Evolutionary conservation across 2,797 vertebrate genomes (phyloP), one percentile per base, ranked within the genome.

Genomic region (Gila robusta): DNA sequence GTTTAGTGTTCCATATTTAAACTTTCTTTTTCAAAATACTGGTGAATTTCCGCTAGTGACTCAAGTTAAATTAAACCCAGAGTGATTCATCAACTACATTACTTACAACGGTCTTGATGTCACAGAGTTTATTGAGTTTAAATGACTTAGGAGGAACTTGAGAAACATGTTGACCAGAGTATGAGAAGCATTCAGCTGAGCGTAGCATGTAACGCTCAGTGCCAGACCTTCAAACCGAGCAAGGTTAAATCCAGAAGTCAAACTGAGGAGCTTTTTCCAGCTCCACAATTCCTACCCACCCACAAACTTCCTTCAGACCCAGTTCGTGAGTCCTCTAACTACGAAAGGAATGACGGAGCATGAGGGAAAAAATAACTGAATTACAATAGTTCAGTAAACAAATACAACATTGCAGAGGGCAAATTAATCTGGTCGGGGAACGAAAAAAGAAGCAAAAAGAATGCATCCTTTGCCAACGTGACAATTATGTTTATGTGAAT

Each of bases 241-340:
- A 54, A 86, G 49, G 85, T 74, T 82, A 54, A 86, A 82, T 69
- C 71, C 85, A 82, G 35, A 86, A 82, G 80, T 82, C 62, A 54
- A 69, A 82, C 79, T 44, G 91, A 91, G 92, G 91, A 93, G 92
- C 83, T 85, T 89, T 93, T 94, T 93, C 93, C 92, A 87, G 90
- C 91, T 89, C 89, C 90, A 91, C 89, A 94, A 94, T 94, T 95
- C 93, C 87, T 89, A 91, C 91, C 92, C 92, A 93, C 94, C 94
- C 94, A 92, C 93, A 90, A 90, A 91, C 91, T 91, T 94, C 91
- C 92, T 94, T 91, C 90, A 90, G 86, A 77, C 88, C 91, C 90
- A 90, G 89, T 89, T 89, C 90, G 62, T 35, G 86, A 84, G 41
- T 74, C 79, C 44, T 90, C 32, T 37, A 91, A 89, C 89, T 89